Evolutionary conservation across 1,140 invertebrate genomes (phyloP).

Genomic region (Pseudomyrmex dendroicus): DNA sequence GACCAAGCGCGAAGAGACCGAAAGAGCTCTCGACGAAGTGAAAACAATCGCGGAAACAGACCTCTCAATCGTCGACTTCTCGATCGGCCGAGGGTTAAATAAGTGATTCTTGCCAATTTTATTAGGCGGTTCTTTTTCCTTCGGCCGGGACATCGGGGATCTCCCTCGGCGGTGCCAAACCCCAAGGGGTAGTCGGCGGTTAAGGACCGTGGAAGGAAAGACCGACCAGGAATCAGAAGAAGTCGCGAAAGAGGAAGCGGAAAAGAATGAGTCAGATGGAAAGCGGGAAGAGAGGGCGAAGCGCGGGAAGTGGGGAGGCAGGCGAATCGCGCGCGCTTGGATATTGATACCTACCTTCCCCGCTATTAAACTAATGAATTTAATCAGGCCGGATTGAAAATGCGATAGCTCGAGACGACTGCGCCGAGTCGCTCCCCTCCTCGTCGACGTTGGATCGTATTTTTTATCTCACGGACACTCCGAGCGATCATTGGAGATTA

Average conservation of each 20-base stretch:
- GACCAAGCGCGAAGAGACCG: slow-evolving; percentile 37
- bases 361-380: slow-evolving; percentile 85
- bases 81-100: slow-evolving; percentile 73
- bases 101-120: slow-evolving; percentile 80
- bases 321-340: slow-evolving; percentile 76
- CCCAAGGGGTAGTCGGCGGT: slow-evolving; percentile 65
- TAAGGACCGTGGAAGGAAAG: slow-evolving; percentile 61
- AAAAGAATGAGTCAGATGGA: slow-evolving; percentile 51
- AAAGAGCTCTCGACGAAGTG: slow-evolving; percentile 57
- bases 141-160: neutral
- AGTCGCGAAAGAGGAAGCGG: slow-evolving; percentile 24
- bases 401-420: slow-evolving; percentile 76
- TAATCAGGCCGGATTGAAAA: slow-evolving; percentile 85
- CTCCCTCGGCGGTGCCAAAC: slow-evolving; percentile 57
- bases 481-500: slow-evolving; percentile 85
- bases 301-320: slow-evolving; percentile 25
- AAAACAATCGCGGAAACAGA: slow-evolving; percentile 37
- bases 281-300: neutral
- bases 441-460: slow-evolving; percentile 49
- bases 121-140: slow-evolving; percentile 68
- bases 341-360: slow-evolving; percentile 83
- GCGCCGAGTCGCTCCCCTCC: slow-evolving; percentile 57
- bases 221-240: slow-evolving; percentile 62
- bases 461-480: slow-evolving; percentile 75
- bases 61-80: slow-evolving; percentile 48